Evolutionary conservation across 2,797 vertebrate species (phyloP).

Genomic region (Channa striata): DNA sequence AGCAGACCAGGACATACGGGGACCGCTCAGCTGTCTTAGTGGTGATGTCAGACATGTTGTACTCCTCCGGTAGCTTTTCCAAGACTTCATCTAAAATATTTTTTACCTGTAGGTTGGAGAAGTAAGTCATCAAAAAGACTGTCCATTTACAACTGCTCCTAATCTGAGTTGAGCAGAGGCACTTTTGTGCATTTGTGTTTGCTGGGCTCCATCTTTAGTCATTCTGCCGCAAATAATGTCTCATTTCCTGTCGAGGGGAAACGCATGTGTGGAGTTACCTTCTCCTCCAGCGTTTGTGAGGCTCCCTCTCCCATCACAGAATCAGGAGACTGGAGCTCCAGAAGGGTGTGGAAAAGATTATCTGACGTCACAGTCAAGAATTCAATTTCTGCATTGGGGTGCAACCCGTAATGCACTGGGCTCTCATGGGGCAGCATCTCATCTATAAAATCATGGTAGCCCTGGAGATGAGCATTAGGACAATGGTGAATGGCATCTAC

Average conservation of each 20-base stretch:
- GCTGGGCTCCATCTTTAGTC: not conserved
- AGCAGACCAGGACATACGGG: constrained; percentile 86
- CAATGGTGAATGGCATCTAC: not conserved
- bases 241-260: not conserved
- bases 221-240: not conserved
- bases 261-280: constrained; percentile 66
- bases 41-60: constrained; percentile 87
- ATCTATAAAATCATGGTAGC: constrained; percentile 85
- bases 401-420: constrained; percentile 83
- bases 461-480: constrained; percentile 56
- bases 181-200: too few relatives aligned
- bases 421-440: constrained; percentile 86
- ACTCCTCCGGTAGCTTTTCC: constrained; percentile 86
- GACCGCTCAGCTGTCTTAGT: constrained; percentile 84
- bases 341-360: constrained; percentile 85
- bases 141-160: not conserved
- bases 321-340: constrained; percentile 87
- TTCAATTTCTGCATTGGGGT: constrained; percentile 87
- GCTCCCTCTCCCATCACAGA: constrained; percentile 83
- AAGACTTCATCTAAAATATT: constrained; percentile 81
- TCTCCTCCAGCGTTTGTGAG: constrained; percentile 86
- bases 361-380: constrained; percentile 86
- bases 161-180: not conserved
- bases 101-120: constrained; percentile 79
- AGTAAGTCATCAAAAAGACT: not conserved